phyloP scores from a whole-genome alignment of 2,113 vertebrate species.

The Pseudopodoces humilis region DNA sequence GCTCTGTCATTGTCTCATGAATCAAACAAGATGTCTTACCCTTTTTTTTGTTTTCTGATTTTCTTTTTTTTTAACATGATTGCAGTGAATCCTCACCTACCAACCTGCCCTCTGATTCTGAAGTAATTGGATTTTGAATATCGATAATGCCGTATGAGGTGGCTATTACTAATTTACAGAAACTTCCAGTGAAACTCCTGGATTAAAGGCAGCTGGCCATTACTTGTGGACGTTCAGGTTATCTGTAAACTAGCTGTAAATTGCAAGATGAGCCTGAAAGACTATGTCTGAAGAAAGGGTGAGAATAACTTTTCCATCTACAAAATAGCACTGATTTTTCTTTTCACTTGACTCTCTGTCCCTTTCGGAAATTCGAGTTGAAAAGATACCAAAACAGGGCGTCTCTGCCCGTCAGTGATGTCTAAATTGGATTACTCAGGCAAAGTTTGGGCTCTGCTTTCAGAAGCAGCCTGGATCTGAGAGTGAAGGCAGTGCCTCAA shows the following conservation, averaged over 20 bases:
- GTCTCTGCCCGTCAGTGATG: neutral
- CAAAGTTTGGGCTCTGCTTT: neutral
- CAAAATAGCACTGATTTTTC: neutral
- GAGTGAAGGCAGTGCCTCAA: neutral
- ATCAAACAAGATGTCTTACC: neutral
- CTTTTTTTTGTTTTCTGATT: neutral
- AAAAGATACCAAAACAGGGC: neutral
- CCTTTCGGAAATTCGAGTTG: neutral
- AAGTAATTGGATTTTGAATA: neutral
- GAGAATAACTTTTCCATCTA: neutral
- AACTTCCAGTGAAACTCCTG: neutral
- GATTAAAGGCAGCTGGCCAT: neutral
- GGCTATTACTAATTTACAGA: neutral
- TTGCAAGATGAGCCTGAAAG: neutral
- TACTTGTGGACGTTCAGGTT: neutral
- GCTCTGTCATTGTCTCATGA: neutral
- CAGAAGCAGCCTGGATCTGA: neutral
- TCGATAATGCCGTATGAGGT: neutral
- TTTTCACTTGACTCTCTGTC: neutral
- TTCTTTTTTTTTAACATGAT: neutral
- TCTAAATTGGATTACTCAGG: neutral
- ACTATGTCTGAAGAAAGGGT: neutral
- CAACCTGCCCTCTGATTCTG: neutral
- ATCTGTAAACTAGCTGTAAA: neutral
- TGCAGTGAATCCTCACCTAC: neutral